Evolutionary conservation across 2,888 invertebrate species (phyloP), one percentile per base, ranked within the genome.

Genomic region (Euphydryas editha): DNA sequence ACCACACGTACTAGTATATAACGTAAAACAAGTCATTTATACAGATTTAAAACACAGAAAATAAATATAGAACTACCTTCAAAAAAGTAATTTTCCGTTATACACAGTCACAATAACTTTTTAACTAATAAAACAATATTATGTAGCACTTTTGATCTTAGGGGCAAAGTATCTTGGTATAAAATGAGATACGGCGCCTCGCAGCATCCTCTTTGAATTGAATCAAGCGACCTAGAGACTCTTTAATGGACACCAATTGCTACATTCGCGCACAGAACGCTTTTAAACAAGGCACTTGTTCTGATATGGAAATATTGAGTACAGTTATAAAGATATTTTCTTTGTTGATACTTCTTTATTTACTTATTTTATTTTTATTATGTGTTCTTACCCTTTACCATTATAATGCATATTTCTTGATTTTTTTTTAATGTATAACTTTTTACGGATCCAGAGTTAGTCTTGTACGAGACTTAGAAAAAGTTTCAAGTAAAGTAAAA

Each of bases 161-260:
- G 17, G 44, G 39, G 58, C 30, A 11, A 20, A 54, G 57, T 42
- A 60, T 66, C 66, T 63, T 3, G 4, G 30, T 44, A 57, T 60
- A 60, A 65, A 57, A 57, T 59, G 46, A 42, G 30, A 42, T 57
- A 24, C 24, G 44, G 47, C 46, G 58, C 58, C 37, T 69, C 55
- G 37, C 54, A 49, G 49, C 63, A 55, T 51, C 42, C 47, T 55
- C 11, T 54, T 17, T 17, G 62, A 69, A 69, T 69, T 69, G 67
- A 69, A 69, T 69, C 61, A 69, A 42, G 55, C 37, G 51, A 37
- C 55, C 67, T 49, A 64, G 67, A 61, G 54, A 54, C 54, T 54
- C 18, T 55, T 56, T 69, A 67, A 69, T 69, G 61, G 67, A 62
- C 44, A 20, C 61, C 60, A 69, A 67, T 67, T 69, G 69, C 55